Conservation (phyloP, 64 coral and sea anemone genomes). For the Dendronephthya gigantea region DNA sequence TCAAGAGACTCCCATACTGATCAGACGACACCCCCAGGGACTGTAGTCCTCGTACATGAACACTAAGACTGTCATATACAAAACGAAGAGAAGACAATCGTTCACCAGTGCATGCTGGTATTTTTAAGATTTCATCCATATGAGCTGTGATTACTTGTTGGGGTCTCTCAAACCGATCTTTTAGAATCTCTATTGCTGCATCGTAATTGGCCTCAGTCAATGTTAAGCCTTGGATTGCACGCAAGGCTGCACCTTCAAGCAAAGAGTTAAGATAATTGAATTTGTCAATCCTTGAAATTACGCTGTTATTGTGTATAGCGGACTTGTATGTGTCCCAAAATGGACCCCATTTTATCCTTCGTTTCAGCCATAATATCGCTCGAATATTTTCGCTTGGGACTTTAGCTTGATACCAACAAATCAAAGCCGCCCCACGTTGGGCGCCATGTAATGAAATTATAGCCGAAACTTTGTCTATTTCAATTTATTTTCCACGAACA, state of each 20-base stretch:
- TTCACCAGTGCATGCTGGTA: not conserved
- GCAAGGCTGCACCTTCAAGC: not conserved
- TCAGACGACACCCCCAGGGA: not conserved
- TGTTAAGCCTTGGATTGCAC: not conserved
- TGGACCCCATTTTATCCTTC: not conserved
- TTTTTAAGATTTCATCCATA: not conserved
- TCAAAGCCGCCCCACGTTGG: not conserved
- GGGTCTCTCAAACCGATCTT: not conserved
- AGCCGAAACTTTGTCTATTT: too few relatives aligned
- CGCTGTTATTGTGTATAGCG: constrained; percentile 20
- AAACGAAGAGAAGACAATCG: not conserved
- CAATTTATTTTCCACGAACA: too few relatives aligned
- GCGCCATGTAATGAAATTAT: not conserved
- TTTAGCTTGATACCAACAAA: not conserved
- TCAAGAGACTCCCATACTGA: not conserved
- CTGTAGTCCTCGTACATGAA: not conserved
- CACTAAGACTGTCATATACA: not conserved
- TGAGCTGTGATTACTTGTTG: not conserved
- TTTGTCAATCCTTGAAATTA: constrained; percentile 22
- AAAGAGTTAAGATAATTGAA: constrained; percentile 3
- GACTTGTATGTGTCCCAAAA: constrained; percentile 40
- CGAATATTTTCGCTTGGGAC: not conserved
- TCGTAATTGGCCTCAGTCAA: not conserved
- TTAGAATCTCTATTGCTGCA: not conserved
- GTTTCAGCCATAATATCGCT: not conserved